Conservation (phyloP, 2,113 vertebrate genomes). For the Lutjanus erythropterus region DNA sequence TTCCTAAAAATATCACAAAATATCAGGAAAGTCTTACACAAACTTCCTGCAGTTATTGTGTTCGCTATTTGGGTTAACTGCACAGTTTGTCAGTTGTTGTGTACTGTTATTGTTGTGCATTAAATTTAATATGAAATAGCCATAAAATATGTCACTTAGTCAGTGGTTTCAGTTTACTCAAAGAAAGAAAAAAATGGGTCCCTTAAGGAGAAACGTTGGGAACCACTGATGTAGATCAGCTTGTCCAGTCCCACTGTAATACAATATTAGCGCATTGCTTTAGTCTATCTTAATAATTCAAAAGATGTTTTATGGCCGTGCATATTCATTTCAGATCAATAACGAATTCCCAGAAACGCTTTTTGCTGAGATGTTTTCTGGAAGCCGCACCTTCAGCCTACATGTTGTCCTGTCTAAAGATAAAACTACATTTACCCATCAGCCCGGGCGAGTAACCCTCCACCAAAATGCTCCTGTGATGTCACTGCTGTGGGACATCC, state of each 20-base stretch:
- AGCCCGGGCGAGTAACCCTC: not conserved
- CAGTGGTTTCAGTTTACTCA: no score
- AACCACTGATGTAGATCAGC: not conserved
- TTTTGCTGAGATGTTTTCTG: constrained; percentile 16
- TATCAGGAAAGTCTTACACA: no score
- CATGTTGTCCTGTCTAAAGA: not conserved
- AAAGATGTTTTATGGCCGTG: not conserved
- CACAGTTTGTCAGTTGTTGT: no score
- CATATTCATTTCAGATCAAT: not conserved
- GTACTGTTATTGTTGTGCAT: no score
- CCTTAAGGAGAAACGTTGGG: no score
- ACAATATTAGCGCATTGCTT: not conserved
- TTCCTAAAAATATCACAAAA: no score
- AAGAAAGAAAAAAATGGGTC: no score
- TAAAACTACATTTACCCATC: constrained; percentile 19
- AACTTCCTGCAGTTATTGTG: no score
- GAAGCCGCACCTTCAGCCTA: not conserved
- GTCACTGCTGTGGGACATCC: not conserved
- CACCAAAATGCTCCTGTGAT: constrained; percentile 39
- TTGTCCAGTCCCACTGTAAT: not conserved
- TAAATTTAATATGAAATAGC: no score
- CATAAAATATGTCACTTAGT: no score
- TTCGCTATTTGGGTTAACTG: no score
- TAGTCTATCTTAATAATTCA: not conserved
- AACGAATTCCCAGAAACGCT: not conserved